Conservation (phyloP, 2,797 vertebrate species). For the Pseudochirops corinnae region DNA sequence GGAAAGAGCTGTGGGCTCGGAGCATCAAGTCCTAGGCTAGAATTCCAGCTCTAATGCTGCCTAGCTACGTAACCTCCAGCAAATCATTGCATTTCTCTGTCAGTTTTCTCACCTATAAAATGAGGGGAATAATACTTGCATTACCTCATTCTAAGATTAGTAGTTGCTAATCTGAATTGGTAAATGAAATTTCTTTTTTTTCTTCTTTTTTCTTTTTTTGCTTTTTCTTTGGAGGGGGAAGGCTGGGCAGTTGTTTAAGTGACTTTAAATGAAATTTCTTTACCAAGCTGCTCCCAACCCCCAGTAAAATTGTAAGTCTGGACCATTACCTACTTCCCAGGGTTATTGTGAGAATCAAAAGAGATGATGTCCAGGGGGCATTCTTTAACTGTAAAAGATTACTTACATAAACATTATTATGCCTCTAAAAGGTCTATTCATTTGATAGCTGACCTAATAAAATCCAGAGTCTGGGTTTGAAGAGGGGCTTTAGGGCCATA, state of each 20-base stretch:
- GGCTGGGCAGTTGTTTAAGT: no score
- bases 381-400: background rate
- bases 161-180: background rate
- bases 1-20: background rate
- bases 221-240: no score
- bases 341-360: background rate
- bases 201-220: no score
- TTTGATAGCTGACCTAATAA: constrained; percentile 55
- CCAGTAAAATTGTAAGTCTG: background rate
- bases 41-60: background rate
- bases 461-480: constrained; percentile 50
- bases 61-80: background rate
- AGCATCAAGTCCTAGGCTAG: background rate
- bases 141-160: background rate
- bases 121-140: background rate
- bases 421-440: background rate
- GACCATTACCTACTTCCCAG: background rate
- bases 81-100: background rate
- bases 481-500: constrained; percentile 30
- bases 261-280: background rate
- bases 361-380: background rate
- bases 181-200: background rate
- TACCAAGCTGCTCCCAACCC: background rate
- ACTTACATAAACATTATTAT: background rate
- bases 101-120: background rate